Percentiles rank a stretch among this genome's conserved stretches.
These are phyloP conservation scores for Synanthedon myopaeformis DNA, from an alignment of 2,888 invertebrate species.

Conservation along the genomic window DNA sequence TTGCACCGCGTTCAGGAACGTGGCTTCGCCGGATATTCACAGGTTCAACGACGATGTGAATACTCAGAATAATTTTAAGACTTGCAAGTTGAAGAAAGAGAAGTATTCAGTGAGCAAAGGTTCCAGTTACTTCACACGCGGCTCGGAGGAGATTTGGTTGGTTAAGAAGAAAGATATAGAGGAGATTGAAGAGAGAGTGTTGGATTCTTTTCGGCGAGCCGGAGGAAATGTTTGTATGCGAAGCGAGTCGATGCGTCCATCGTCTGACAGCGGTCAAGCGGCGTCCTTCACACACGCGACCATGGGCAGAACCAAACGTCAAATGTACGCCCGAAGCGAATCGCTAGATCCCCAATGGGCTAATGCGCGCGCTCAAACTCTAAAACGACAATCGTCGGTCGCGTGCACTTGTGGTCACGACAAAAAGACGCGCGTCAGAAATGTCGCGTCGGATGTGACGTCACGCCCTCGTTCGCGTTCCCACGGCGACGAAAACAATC, in stretches of 20 bases:
- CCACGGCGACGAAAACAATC: slow-evolving; percentile 49
- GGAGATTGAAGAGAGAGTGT: slow-evolving; percentile 57
- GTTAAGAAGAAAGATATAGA: slow-evolving; percentile 67
- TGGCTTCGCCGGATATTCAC: slow-evolving; percentile 41
- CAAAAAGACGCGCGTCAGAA: slow-evolving; percentile 47
- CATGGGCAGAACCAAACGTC: slow-evolving; percentile 36
- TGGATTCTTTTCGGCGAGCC: slow-evolving; percentile 55
- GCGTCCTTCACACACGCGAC: slow-evolving; percentile 37
- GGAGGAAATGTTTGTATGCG: slow-evolving; percentile 40
- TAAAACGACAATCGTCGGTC: slow-evolving; percentile 55
- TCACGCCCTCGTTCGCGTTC: slow-evolving; percentile 47
- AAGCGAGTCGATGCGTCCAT: slow-evolving; percentile 30
- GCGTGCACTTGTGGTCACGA: slow-evolving; percentile 63
- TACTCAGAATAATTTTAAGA: slow-evolving; percentile 43
- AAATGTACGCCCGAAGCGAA: slow-evolving; percentile 51
- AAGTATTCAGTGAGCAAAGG: slow-evolving; percentile 57
- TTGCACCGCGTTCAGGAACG: slow-evolving; percentile 61
- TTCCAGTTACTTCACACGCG: slow-evolving; percentile 58
- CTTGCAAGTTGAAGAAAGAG: slow-evolving; percentile 49
- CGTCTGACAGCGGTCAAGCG: slow-evolving; percentile 41
- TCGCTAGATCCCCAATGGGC: slow-evolving; percentile 53
- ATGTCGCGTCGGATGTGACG: slow-evolving; percentile 26
- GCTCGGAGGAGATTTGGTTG: slow-evolving; percentile 62
- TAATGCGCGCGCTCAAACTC: slow-evolving; percentile 43
- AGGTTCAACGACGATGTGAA: slow-evolving; percentile 40